These are phyloP conservation scores for Arctia plantaginis DNA, from an alignment of 2,888 invertebrate genomes.

Conservation along the genomic window DNA sequence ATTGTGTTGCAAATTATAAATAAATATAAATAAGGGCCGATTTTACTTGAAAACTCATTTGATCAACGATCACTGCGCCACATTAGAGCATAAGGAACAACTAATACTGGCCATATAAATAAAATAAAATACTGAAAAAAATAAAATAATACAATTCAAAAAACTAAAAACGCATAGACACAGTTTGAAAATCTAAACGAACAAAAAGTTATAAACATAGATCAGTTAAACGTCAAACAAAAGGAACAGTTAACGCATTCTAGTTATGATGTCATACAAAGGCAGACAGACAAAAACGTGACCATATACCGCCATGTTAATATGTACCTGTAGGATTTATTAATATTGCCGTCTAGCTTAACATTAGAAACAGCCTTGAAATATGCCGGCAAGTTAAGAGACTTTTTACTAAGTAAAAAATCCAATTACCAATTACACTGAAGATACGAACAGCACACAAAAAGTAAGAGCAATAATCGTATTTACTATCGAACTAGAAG, in stretches of 20 bases:
- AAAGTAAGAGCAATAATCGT: background rate
- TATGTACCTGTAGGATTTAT: slow-evolving; percentile 42
- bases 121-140: slow-evolving; percentile 18
- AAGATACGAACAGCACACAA: background rate
- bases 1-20: too few relatives aligned
- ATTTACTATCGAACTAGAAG: background rate
- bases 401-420: slow-evolving; percentile 35
- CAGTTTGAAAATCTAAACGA: slow-evolving; percentile 32
- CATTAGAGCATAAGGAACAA: background rate
- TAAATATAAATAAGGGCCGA: too few relatives aligned
- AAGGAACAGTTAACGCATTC: slow-evolving; percentile 52
- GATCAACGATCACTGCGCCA: too few relatives aligned
- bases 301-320: slow-evolving; percentile 39
- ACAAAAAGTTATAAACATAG: slow-evolving; percentile 49
- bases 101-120: slow-evolving; percentile 2
- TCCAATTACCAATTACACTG: slow-evolving; percentile 29
- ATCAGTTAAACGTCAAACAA: slow-evolving; percentile 51
- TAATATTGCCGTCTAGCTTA: slow-evolving; percentile 31
- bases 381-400: slow-evolving; percentile 30
- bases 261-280: slow-evolving; percentile 61
- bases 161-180: slow-evolving; percentile 20
- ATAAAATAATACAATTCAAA: slow-evolving; percentile 9
- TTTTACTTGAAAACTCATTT: too few relatives aligned
- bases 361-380: slow-evolving; percentile 40
- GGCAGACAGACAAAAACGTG: slow-evolving; percentile 62